Evolutionary conservation across 1,140 invertebrate genomes (phyloP).

Genomic region (Dendroctonus valens): DNA sequence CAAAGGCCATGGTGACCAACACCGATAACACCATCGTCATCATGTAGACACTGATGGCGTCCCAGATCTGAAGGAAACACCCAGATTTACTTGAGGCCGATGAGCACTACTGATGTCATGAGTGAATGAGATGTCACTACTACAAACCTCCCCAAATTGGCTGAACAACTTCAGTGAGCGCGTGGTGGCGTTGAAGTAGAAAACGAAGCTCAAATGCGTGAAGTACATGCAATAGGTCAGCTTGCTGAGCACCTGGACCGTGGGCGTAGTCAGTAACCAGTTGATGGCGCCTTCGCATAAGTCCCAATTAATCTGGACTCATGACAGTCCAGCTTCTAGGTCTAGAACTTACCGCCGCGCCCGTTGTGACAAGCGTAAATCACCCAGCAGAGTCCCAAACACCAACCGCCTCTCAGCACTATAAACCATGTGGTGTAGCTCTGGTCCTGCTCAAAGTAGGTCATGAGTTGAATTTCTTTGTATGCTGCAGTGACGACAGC

Average conservation of each 20-base stretch:
- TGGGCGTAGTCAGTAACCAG: constrained; percentile 1
- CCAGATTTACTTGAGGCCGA: too few species aligned
- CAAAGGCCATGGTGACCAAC: too few species aligned
- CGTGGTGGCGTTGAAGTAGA: not conserved
- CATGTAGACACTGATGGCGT: too few species aligned
- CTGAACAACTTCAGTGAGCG: not conserved
- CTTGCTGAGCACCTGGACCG: constrained; percentile 6
- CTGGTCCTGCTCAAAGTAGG: not conserved
- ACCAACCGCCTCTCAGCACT: constrained; percentile 16
- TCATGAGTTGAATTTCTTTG: constrained; percentile 19
- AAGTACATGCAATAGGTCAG: constrained; percentile 7
- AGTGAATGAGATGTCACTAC: too few species aligned
- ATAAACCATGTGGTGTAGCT: constrained; percentile 3
- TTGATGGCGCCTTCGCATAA: constrained; percentile 1
- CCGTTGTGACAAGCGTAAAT: constrained; percentile 24
- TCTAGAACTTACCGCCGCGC: constrained; percentile 13
- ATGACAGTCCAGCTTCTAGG: too few species aligned
- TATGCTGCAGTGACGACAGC: constrained; percentile 3
- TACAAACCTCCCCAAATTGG: not conserved
- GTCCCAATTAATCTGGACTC: too few species aligned
- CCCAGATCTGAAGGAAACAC: too few species aligned
- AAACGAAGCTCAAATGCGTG: not conserved
- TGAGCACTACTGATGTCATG: not conserved
- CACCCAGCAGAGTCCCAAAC: constrained; percentile 19
- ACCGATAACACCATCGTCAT: too few species aligned